Evolutionary conservation across 2,797 vertebrate genomes (phyloP).

Genomic region (Odontamblyopus rebecca): DNA sequence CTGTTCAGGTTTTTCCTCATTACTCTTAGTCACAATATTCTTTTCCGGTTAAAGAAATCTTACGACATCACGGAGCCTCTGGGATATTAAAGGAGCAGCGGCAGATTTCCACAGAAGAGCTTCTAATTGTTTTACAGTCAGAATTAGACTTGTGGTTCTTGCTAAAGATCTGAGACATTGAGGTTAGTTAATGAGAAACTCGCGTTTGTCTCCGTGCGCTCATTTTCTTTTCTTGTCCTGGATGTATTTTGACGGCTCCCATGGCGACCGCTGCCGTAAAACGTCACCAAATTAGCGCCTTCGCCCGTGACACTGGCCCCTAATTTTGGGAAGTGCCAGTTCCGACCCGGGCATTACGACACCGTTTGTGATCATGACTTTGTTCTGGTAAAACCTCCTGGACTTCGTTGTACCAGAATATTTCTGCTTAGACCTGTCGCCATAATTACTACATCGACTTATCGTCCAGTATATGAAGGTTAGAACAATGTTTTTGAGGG

Average conservation of each 20-base stretch:
- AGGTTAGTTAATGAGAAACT: slow-evolving; percentile 32
- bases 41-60: no score
- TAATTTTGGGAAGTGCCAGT: slow-evolving; percentile 14
- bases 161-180: slow-evolving; percentile 12
- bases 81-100: no score
- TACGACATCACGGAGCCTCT: no score
- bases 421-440: background rate
- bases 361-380: slow-evolving; percentile 8
- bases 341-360: slow-evolving; percentile 29
- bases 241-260: slow-evolving; percentile 62
- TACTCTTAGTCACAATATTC: no score
- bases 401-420: slow-evolving; percentile 1
- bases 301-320: slow-evolving; percentile 37
- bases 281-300: slow-evolving; percentile 39
- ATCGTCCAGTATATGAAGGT: no score
- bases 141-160: slow-evolving; percentile 21
- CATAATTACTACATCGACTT: no score
- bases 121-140: slow-evolving; percentile 21
- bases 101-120: no score
- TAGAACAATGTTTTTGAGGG: no score
- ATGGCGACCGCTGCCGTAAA: slow-evolving; percentile 50
- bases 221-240: slow-evolving; percentile 34
- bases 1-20: no score
- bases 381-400: background rate
- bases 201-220: slow-evolving; percentile 33